phyloP scores from a whole-genome alignment of 1,140 invertebrate genomes.

The Bemisia tabaci region DNA sequence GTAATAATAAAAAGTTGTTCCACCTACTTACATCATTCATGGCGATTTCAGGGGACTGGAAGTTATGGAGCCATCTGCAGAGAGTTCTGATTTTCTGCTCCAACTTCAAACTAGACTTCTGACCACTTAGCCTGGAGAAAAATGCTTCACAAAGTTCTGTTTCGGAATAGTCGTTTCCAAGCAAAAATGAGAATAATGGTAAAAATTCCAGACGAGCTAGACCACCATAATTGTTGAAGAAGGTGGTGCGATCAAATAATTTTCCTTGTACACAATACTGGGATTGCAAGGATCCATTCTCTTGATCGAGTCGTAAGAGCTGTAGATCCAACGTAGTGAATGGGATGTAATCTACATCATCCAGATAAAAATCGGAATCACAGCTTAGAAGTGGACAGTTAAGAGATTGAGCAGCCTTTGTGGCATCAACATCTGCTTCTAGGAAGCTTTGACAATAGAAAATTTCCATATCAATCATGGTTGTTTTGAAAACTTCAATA shows the following conservation, averaged over 20 bases:
- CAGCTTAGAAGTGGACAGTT: constrained; percentile 72
- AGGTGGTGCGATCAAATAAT: constrained; percentile 43
- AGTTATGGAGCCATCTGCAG: not conserved
- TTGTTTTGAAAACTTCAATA: constrained; percentile 52
- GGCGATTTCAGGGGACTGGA: not conserved
- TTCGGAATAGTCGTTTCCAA: constrained; percentile 83
- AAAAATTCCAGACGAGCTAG: not conserved
- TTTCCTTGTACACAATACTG: constrained; percentile 52
- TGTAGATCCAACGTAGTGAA: constrained; percentile 45
- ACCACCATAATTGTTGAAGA: not conserved
- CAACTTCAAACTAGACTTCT: not conserved
- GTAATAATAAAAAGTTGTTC: not conserved
- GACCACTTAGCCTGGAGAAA: not conserved
- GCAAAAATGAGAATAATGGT: constrained; percentile 57
- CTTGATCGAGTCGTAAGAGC: constrained; percentile 12
- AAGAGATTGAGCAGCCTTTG: constrained; percentile 46
- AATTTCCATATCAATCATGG: constrained; percentile 46
- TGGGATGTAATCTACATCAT: constrained; percentile 65
- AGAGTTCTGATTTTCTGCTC: not conserved
- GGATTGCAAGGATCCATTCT: constrained; percentile 20
- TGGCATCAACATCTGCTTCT: constrained; percentile 76
- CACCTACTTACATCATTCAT: not conserved
- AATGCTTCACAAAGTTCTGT: not conserved
- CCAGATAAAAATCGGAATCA: constrained; percentile 86
- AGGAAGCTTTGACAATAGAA: constrained; percentile 54